phyloP scores from a whole-genome alignment of 2,113 vertebrate species.

The Daboia siamensis region DNA sequence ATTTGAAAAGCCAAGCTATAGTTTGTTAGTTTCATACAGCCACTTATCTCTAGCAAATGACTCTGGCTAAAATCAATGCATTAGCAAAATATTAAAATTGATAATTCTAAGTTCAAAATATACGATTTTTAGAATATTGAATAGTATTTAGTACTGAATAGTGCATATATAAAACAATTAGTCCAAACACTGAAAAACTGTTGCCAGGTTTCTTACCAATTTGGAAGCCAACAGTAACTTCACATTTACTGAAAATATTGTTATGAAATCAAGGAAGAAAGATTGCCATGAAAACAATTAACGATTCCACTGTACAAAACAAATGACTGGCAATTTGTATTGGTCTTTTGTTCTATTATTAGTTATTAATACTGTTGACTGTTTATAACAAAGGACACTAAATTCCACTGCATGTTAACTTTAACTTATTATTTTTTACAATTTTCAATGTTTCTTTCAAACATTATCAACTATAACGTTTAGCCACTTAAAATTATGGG shows the following conservation, averaged over 20 bases:
- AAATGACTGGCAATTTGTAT: not conserved
- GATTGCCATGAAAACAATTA: not conserved
- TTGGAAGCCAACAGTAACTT: not conserved
- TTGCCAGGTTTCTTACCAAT: not conserved
- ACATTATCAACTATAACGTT: not conserved
- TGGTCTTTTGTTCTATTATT: not conserved
- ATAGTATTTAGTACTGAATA: not conserved
- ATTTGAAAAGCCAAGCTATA: not conserved
- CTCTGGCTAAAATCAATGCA: not conserved
- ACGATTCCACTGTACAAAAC: not conserved
- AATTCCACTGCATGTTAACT: not conserved
- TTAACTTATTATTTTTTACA: not conserved
- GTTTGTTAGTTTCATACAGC: not conserved
- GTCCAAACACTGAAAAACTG: not conserved
- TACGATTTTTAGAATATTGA: not conserved
- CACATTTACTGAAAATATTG: not conserved
- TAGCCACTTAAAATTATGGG: not conserved
- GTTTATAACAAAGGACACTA: not conserved
- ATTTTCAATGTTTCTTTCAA: not conserved
- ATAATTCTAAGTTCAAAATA: not conserved
- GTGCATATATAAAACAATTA: constrained; percentile 4
- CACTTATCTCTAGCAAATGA: not conserved
- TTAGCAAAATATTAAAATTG: not conserved
- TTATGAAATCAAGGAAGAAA: not conserved
- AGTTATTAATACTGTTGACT: not conserved